Base-by-base conservation (phyloP, 2,113 vertebrate species). In the Nipponia nippon region DNA sequence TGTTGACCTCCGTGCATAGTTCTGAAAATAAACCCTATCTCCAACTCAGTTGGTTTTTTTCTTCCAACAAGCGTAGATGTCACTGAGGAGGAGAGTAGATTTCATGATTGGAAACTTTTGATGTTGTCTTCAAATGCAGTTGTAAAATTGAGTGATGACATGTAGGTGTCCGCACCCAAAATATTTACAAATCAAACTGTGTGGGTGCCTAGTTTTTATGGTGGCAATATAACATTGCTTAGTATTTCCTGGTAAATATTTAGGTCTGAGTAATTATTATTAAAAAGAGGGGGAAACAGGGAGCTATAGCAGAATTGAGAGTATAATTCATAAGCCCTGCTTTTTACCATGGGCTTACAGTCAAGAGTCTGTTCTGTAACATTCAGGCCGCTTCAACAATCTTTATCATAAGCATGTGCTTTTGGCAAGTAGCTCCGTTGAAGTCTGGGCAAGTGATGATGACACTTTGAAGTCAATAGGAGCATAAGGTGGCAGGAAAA, bases 11-110 rank as follows among this genome's bases (percentile, higher is more conserved):
- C 1, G 0, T 65, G 36, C 42, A 38, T n/a, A 89, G 52, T 72
- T 95, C 78, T 94, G 91, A 93, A 96, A 96, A 93, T 70, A 76
- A 95, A 75, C 42, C 20, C 70, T 32, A 21, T 77, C 55, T 89
- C n/a, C 58, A 85, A 6, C 56, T 91, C 89, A 61, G 58, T 21
- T 81, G 52, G 47, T 65, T 18, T 90, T 82, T 91, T 92, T 84
- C 17, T 72, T 88, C 50, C 16, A 76, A 61, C 19, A 75, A 52
- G 58, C 27, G 0, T 81, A 92, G 73, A 66, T 84, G n/a, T 73
- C 62, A 66, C 34, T 34, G 58, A 59, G 58, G 19, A 83, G 27
- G 18, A 76, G 73, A 91, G 73, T 12, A 63, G 75, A 38, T 83
- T 49, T 80, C 58, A 65, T 21, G 62, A 38, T 3, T 87, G 78